Conservation (phyloP, 1,140 invertebrate species). For the Probaryconus sp. region DNA sequence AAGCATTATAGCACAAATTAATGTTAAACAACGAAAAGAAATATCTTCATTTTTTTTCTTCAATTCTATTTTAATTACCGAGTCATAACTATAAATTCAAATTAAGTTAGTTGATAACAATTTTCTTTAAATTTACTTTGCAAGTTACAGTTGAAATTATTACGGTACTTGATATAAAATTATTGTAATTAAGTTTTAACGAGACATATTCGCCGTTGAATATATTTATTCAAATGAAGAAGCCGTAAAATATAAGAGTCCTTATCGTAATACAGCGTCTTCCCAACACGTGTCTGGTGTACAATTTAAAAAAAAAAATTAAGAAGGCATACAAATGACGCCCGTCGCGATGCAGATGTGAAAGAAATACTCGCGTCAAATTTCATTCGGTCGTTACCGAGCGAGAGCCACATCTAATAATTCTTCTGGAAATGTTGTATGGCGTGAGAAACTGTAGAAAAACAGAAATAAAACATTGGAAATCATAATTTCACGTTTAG, state of each 20-base stretch:
- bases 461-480: conserved; percentile 2
- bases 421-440: conserved; percentile 10
- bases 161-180: too few relatives aligned
- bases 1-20: neutral
- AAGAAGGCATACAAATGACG: conserved; percentile 48
- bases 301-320: conserved; percentile 46
- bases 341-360: conserved; percentile 45
- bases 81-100: neutral
- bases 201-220: conserved; percentile 3
- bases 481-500: conserved; percentile 5
- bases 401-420: conserved; percentile 1
- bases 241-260: conserved; percentile 43
- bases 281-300: conserved; percentile 25
- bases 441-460: conserved; percentile 9
- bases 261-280: conserved; percentile 25
- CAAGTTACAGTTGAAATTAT: too few relatives aligned
- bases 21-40: conserved; percentile 16
- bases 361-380: conserved; percentile 46
- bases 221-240: conserved; percentile 36
- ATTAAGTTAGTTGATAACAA: neutral
- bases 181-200: conserved; percentile 14
- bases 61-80: conserved; percentile 7
- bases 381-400: conserved; percentile 44
- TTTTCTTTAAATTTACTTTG: neutral
- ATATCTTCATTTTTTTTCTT: conserved; percentile 11